Conservation (phyloP, 1,140 invertebrate species). For the Hycleus phaleratus region DNA sequence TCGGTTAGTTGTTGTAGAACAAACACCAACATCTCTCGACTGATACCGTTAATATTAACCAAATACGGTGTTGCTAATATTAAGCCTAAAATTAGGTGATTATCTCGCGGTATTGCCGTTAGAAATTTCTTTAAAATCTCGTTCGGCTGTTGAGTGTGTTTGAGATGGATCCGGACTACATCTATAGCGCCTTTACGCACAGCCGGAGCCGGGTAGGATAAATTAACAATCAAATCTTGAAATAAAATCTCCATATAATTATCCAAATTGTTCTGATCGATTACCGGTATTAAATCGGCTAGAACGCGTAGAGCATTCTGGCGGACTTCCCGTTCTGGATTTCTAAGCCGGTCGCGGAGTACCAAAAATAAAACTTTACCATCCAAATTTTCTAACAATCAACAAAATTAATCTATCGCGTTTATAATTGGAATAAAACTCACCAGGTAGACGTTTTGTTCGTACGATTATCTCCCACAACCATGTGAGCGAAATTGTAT, state of each 20-base stretch:
- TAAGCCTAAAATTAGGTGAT: constrained; percentile 2
- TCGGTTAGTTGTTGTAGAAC: background rate
- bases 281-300: constrained; percentile 62
- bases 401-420: background rate
- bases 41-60: background rate
- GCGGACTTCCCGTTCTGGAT: constrained; percentile 73
- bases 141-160: constrained; percentile 1
- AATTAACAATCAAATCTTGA: constrained; percentile 59
- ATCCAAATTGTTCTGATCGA: constrained; percentile 52
- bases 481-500: constrained; percentile 48
- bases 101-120: constrained; percentile 1
- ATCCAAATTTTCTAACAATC: constrained; percentile 52
- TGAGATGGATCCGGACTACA: constrained; percentile 1
- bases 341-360: constrained; percentile 59
- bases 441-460: constrained; percentile 48
- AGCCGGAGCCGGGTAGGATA: constrained; percentile 66
- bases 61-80: constrained; percentile 8
- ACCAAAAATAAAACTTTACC: constrained; percentile 56
- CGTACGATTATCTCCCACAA: constrained; percentile 68
- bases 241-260: constrained; percentile 51
- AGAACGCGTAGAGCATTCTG: constrained; percentile 69
- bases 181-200: constrained; percentile 54
- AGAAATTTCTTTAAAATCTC: constrained; percentile 2
- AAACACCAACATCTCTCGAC: background rate
- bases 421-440: background rate